Evolutionary conservation across 35 echinoderm and acorn worm genomes (phyloP).

Genomic region (Eucidaris tribuloides): DNA sequence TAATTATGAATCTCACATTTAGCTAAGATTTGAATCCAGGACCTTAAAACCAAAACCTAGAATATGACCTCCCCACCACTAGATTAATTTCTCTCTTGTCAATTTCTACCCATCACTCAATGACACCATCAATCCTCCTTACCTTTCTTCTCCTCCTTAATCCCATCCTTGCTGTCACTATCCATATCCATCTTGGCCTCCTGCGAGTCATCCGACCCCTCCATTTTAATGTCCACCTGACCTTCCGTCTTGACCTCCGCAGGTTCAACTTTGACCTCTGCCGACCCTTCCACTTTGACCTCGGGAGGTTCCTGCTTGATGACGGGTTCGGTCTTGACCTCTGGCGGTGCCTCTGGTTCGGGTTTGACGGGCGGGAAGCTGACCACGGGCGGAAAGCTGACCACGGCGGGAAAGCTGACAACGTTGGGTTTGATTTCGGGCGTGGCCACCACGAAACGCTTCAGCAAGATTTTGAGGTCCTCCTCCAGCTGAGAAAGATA

Average conservation of each 20-base stretch:
- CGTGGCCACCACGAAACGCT: conserved; percentile 32
- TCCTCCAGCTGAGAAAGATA: conserved; percentile 92
- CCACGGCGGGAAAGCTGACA: conserved; percentile 22
- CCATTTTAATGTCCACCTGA: conserved; percentile 6
- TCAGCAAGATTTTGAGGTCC: conserved; percentile 72
- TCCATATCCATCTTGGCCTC: conserved; percentile 26
- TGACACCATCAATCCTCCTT: too few species aligned
- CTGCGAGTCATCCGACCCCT: neutral
- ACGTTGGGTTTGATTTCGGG: neutral
- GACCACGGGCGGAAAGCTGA: conserved; percentile 17
- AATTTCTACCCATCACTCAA: too few species aligned
- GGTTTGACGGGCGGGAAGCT: conserved; percentile 30
- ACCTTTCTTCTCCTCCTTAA: conserved; percentile 43
- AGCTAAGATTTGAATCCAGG: too few species aligned
- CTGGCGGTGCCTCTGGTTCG: conserved; percentile 19
- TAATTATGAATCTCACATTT: too few species aligned
- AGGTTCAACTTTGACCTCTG: conserved; percentile 41
- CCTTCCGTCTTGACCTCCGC: conserved; percentile 15
- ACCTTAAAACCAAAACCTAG: too few species aligned
- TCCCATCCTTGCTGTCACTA: conserved; percentile 5
- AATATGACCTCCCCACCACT: too few species aligned
- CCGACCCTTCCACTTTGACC: neutral
- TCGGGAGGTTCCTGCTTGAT: conserved; percentile 11
- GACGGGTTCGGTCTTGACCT: conserved; percentile 27
- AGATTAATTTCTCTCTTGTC: too few species aligned